phyloP scores from a whole-genome alignment of 2,888 invertebrate genomes.

The Phymatocera aterrima region DNA sequence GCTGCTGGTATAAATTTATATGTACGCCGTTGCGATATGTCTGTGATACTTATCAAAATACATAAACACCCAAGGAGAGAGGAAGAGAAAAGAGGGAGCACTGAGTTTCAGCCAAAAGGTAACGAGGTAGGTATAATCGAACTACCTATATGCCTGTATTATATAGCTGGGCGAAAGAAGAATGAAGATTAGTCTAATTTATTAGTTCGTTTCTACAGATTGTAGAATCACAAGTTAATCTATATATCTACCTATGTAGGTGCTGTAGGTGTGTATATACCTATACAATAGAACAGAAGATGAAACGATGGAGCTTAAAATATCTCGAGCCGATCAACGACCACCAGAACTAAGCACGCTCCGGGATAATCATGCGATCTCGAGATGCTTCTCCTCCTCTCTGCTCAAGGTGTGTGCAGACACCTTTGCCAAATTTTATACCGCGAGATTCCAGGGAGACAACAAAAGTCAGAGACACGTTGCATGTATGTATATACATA shows the following conservation, averaged over 20 bases:
- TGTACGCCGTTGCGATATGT: too few relatives aligned
- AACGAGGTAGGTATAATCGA: too few relatives aligned
- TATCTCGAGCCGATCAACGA: background rate
- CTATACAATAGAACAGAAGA: background rate
- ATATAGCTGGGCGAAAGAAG: too few relatives aligned
- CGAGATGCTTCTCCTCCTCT: background rate
- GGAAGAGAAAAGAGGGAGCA: too few relatives aligned
- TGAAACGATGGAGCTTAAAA: background rate
- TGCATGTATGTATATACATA: background rate
- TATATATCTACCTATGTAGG: too few relatives aligned
- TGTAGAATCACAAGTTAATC: too few relatives aligned
- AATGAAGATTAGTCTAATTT: background rate
- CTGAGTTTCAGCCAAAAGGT: too few relatives aligned
- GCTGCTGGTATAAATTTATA: too few relatives aligned
- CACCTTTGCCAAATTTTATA: constrained; percentile 5
- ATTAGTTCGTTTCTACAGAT: constrained; percentile 9
- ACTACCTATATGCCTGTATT: too few relatives aligned
- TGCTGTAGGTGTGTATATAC: too few relatives aligned
- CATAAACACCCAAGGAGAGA: too few relatives aligned
- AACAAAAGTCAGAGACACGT: background rate
- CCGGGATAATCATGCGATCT: constrained; percentile 13
- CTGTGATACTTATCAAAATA: too few relatives aligned
- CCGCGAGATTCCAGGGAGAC: background rate
- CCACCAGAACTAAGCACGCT: background rate
- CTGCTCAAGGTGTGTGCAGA: background rate